Evolutionary conservation across 2,888 invertebrate genomes (phyloP), one percentile per base, ranked within the genome.

Genomic region (Syrista parreyssii): DNA sequence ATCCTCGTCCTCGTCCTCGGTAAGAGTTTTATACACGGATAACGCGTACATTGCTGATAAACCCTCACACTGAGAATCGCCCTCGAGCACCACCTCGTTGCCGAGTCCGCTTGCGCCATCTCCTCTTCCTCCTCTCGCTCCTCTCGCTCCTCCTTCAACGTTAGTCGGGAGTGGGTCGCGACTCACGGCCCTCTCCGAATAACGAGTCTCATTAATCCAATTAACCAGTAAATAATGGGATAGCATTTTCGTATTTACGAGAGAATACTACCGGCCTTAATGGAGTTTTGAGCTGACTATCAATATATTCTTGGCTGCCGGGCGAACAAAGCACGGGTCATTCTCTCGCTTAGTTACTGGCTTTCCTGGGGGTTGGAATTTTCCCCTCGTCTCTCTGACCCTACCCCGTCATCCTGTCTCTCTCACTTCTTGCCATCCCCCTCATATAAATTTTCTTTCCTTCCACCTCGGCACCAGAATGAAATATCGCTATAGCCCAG

Each of bases 151-250:
- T 71, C 9, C 31, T 33, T 32, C 71, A 33, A 33, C 71, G 71
- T 35, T 12, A 33, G 77, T 78, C 79, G 80, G 73, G 76, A 82
- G 78, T 78, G 82, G 81, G 83, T 84, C 85, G 86, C 85, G 86
- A 85, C 85, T 86, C 87, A 83, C 83, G 85, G 85, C 85, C 82
- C 86, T 88, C 87, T 83, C 85, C 85, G 88, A 90, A 91, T 91
- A 91, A 91, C 90, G 91, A 91, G 91, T 88, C 91, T 91, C 91
- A 91, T 91, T 91, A 91, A 91, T 91, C 91, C 91, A 91, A 91
- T 91, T 91, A 91, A 91, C 91, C 91, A 91, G 91, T 91, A 91
- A 91, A 91, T 91, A 91, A 91, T 91, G 91, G 91, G 88, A 88
- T 89, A 88, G 91, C 91, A 89, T 90, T 91, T 91, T 90, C 90